Percentiles rank a stretch among this genome's conserved stretches.
phyloP scores from a whole-genome alignment of 1,140 invertebrate species.

The Stegodyphus dumicola region DNA sequence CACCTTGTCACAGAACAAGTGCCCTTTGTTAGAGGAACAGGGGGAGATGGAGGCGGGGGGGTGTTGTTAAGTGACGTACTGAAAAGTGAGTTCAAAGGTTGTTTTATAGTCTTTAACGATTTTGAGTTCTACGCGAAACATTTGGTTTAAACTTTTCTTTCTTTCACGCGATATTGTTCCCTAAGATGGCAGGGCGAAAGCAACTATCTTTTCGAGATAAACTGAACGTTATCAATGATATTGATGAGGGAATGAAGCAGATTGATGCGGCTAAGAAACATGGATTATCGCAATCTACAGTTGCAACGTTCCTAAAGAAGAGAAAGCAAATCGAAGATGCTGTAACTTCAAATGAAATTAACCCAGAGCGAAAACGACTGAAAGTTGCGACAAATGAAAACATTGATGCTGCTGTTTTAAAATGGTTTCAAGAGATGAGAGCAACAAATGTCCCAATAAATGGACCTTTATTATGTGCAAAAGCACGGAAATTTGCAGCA shows the following conservation, averaged over 20 bases:
- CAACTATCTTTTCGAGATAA: constrained; percentile 19
- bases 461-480: background rate
- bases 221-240: constrained; percentile 4
- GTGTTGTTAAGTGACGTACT: constrained; percentile 1
- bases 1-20: constrained; percentile 2
- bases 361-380: constrained; percentile 10
- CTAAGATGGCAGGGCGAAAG: constrained; percentile 5
- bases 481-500: constrained; percentile 12
- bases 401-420: no score
- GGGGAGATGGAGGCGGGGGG: background rate
- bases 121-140: no score
- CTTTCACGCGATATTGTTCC: no score
- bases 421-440: no score
- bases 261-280: background rate
- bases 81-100: background rate
- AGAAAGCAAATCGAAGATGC: constrained; percentile 2
- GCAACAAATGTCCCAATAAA: no score
- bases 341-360: constrained; percentile 14
- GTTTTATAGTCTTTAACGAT: background rate
- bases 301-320: constrained; percentile 1
- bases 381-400: constrained; percentile 11
- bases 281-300: background rate
- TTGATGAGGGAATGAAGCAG: background rate
- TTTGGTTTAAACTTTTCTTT: no score
- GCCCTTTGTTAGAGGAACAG: constrained; percentile 1